Conservation (phyloP, 2,113 vertebrate genomes). For the Cervus canadensis region DNA sequence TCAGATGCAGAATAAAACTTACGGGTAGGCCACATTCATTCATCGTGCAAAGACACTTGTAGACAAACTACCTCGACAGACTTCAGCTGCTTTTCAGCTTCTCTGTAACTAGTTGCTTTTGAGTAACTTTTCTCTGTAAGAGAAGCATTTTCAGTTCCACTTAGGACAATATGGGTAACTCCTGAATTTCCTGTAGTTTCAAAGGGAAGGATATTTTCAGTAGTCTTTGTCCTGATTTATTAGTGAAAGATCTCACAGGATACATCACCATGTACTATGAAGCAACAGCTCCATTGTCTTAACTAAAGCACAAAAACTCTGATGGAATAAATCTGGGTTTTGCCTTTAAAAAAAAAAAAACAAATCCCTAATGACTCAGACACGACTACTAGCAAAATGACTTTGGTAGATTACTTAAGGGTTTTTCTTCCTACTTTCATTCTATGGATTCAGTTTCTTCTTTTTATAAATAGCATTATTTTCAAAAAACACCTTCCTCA, state of each 20-base stretch:
- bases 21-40: neutral
- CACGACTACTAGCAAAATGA: neutral
- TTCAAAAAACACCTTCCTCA: neutral
- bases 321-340: neutral
- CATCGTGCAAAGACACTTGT: slow-evolving; percentile 7
- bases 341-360: neutral
- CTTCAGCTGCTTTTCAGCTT: neutral
- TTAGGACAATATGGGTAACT: slow-evolving; percentile 53
- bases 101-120: slow-evolving; percentile 26
- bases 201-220: slow-evolving; percentile 50
- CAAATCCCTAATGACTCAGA: slow-evolving; percentile 26
- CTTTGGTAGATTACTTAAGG: neutral
- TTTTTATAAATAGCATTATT: neutral
- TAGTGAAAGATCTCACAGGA: slow-evolving; percentile 51
- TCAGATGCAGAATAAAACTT: neutral
- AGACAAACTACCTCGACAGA: neutral
- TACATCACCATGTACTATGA: neutral
- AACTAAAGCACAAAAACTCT: neutral
- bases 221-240: slow-evolving; percentile 43
- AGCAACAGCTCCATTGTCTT: slow-evolving; percentile 24
- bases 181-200: slow-evolving; percentile 60
- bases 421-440: slow-evolving; percentile 46
- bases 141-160: slow-evolving; percentile 56
- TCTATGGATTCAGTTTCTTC: slow-evolving; percentile 35
- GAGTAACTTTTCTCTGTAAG: slow-evolving; percentile 28